Percentiles rank a stretch among this genome's conserved stretches.
Evolutionary conservation across 2,888 invertebrate species (phyloP).

Genomic region (Allacma fusca): DNA sequence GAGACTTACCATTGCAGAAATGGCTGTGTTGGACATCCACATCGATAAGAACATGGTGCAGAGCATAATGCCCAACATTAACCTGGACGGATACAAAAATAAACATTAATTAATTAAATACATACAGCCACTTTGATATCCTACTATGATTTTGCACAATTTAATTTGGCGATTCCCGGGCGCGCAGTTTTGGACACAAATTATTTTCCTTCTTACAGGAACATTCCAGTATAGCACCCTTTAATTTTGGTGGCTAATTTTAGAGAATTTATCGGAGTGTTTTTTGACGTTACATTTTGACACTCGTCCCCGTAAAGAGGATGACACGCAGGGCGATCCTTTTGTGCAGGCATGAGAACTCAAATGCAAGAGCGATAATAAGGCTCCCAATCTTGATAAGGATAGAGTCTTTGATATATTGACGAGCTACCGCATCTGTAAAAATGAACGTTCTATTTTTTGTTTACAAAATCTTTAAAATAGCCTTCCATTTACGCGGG

Average conservation of each 20-base stretch:
- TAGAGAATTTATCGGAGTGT: no score
- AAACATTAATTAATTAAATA: no score
- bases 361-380: constrained; percentile 67
- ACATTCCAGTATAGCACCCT: no score
- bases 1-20: constrained; percentile 64
- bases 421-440: constrained; percentile 52
- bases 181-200: no score
- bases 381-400: constrained; percentile 65
- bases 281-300: constrained; percentile 47
- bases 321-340: constrained; percentile 67
- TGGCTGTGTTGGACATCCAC: constrained; percentile 68
- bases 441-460: no score
- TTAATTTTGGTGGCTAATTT: no score
- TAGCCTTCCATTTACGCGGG: no score
- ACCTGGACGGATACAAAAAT: no score
- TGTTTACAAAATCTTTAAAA: no score
- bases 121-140: no score
- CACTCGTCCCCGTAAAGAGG: constrained; percentile 62
- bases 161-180: no score
- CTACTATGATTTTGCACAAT: no score
- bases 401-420: constrained; percentile 62
- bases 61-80: constrained; percentile 65
- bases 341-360: constrained; percentile 67
- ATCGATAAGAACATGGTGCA: constrained; percentile 67
- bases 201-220: background rate